Evolutionary conservation across 2,797 vertebrate genomes (phyloP).

Genomic region (Channa striata): DNA sequence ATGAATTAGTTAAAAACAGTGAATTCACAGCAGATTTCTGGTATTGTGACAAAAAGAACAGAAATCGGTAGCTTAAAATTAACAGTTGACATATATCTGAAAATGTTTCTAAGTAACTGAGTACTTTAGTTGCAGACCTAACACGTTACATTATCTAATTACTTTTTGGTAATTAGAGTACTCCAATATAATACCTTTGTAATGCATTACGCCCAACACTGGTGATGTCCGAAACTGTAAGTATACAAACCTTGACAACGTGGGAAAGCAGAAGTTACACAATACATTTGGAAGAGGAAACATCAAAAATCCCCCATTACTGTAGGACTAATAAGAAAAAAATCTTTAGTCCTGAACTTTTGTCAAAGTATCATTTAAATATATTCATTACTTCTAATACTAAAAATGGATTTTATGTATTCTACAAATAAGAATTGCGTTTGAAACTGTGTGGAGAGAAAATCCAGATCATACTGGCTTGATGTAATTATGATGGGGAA

Average conservation of each 20-base stretch:
- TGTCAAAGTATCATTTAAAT: not conserved
- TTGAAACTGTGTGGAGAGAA: not conserved
- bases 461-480: too few species aligned
- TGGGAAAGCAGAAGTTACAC: not conserved
- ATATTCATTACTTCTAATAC: not conserved
- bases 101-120: too few species aligned
- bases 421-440: not conserved
- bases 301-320: not conserved
- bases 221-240: not conserved
- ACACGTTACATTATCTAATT: too few species aligned
- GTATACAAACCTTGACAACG: not conserved
- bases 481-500: not conserved
- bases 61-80: too few species aligned
- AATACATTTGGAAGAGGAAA: not conserved
- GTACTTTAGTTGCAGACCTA: too few species aligned
- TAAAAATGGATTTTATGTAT: not conserved
- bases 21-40: too few species aligned
- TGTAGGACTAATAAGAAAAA: not conserved
- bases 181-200: too few species aligned
- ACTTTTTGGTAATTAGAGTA: too few species aligned
- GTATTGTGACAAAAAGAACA: too few species aligned
- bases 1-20: too few species aligned
- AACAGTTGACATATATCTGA: too few species aligned
- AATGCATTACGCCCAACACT: too few species aligned
- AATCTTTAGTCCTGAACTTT: not conserved